Evolutionary conservation across 2,113 vertebrate genomes (phyloP), one percentile per base, ranked within the genome.

Genomic region (Salvator merianae): DNA sequence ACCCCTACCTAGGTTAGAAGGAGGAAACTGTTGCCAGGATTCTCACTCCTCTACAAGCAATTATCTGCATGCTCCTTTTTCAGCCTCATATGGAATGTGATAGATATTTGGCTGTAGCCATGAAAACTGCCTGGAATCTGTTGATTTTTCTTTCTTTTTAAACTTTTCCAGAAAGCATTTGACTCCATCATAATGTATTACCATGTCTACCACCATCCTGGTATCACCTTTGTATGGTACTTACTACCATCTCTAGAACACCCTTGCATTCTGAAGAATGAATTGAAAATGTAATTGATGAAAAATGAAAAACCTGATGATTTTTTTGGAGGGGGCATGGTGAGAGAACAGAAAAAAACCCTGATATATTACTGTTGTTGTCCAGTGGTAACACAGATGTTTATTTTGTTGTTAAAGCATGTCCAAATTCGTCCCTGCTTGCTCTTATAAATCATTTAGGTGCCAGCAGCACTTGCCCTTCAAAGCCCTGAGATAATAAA

Each of bases 401-500:
- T 75, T 66, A 9, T 28, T 43, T 66, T 83, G 59, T 20, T 30
- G 36, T 20, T 28, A n/a, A 36, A 40, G 28, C 8, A 59, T 53
- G 70, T 72, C 16, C 72, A 71, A 75, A 50, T 7, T 3, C 32
- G 32, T 34, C 13, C 24, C 30, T 26, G 18, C n/a, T 24, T 24
- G 43, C 24, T 47, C 12, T 47, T 47, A 66, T 7, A 65, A 75
- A 75, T 65, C 3, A 16, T 63, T 14, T 38, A 55, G 43, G 22
- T 63, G 28, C 30, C 20, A 65, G 20, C n/a, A 32, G 4, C 8
- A 16, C 22, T 66, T 65, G 55, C 40, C 38, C 40, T 50, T 75
- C 71, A 83, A 63, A 75, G 40, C 38, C n/a, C 8, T 75, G 20
- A 50, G 38, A 65, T 74, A 34, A 74, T 34, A 79, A 89, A 86